phyloP scores from a whole-genome alignment of 2,888 invertebrate genomes.

The Tolmerus cingulatus region DNA sequence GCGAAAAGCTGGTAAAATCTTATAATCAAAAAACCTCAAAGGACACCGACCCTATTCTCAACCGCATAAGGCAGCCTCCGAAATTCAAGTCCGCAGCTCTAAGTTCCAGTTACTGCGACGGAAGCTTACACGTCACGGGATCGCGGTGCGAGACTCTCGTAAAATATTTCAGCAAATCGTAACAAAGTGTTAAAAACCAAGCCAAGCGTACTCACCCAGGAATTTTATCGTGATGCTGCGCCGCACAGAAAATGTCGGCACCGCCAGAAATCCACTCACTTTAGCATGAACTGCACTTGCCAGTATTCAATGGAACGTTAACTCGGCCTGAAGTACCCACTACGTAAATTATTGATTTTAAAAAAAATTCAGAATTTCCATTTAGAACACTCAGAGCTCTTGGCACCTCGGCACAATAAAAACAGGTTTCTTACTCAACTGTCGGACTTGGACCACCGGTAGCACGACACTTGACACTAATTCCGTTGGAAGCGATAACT shows the following conservation, averaged over 20 bases:
- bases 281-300: neutral
- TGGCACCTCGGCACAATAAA: conserved; percentile 12
- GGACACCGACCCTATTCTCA: neutral
- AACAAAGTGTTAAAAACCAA: neutral
- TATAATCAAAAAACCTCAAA: neutral
- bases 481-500: neutral
- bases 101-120: neutral
- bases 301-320: neutral
- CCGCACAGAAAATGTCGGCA: neutral
- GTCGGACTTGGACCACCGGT: neutral
- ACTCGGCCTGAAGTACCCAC: neutral
- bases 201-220: neutral
- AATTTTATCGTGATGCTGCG: neutral
- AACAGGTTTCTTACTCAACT: conserved; percentile 3
- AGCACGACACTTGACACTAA: conserved; percentile 10
- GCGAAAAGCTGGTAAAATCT: neutral
- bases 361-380: neutral
- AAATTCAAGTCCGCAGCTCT: neutral
- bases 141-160: neutral
- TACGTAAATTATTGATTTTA: neutral
- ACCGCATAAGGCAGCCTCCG: neutral
- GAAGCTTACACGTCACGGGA: neutral
- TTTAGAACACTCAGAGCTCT: neutral
- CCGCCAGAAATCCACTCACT: neutral
- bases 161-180: neutral